Evolutionary conservation across 2,113 vertebrate genomes (phyloP), one percentile per base, ranked within the genome.

Genomic region (Mirounga angustirostris): DNA sequence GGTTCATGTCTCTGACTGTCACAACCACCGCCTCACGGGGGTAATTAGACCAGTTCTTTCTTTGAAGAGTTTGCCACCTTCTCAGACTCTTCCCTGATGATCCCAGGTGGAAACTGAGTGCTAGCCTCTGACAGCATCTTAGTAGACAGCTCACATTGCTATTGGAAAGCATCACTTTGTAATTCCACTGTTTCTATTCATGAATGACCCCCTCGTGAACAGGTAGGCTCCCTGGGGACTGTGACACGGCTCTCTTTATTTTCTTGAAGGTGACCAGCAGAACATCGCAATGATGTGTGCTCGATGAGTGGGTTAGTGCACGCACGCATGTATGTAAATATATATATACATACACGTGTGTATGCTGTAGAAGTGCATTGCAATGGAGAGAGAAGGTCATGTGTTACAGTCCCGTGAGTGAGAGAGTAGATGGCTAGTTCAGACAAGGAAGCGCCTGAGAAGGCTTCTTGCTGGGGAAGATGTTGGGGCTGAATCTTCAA

Each of bases 11-110:
- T 59, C 69, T 30, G 40, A 52, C 15, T 21, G 28, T 13, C 56
- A 6, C 0, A 2, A 7, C 3, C 19, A 4, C 46, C 76, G 11
- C 54, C 69, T 18, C 9, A 33, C 2, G 0, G 21, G 3, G 33
- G 18, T 13, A 4, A 40, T 1, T 33, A 61, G 63, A 28, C 13
- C 43, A n/a, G 0, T 11, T 43, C n/a, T 83, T 61, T 18, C 50
- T 87, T 7, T 7, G 36, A 82, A 76, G 74, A 30, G 21, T 10
- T 13, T 11, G n/a, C 14, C 13, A 18, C 10, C n/a, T 58, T 24
- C 43, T 18, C 24, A 43, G 30, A 28, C 56, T 13, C 14, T 84
- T 40, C 30, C 30, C 13, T 40, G 61, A 43, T 50, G 18, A 24
- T 56, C 56, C 26, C 61, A 7, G 59, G 21, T 4, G 40, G 24